Evolutionary conservation across 2,888 invertebrate genomes (phyloP).

Genomic region (Brenthis daphne): DNA sequence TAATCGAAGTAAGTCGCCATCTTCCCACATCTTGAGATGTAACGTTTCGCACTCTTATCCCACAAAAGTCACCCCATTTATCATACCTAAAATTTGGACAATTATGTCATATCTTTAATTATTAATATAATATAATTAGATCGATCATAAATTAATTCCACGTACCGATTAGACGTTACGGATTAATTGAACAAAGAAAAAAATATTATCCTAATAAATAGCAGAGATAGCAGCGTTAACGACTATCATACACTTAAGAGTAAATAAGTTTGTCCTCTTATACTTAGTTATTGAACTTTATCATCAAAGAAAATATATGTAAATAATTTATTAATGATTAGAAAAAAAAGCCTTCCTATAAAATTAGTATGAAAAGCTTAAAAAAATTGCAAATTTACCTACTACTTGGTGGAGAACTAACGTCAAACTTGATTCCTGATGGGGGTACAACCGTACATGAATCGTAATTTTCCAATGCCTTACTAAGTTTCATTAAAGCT

Average conservation of each 20-base stretch:
- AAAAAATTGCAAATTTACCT: conserved; percentile 49
- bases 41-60: conserved; percentile 64
- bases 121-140: background rate
- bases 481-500: conserved; percentile 58
- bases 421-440: conserved; percentile 53
- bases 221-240: too few species aligned
- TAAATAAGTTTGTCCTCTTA: too few species aligned
- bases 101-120: conserved; percentile 13
- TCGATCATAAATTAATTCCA: too few species aligned
- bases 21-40: conserved; percentile 60
- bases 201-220: too few species aligned
- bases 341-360: background rate
- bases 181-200: too few species aligned
- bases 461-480: conserved; percentile 49
- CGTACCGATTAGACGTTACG: too few species aligned
- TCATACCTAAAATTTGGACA: too few species aligned
- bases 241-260: too few species aligned
- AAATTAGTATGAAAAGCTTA: background rate
- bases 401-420: conserved; percentile 51
- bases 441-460: conserved; percentile 61
- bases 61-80: conserved; percentile 64
- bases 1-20: conserved; percentile 68
- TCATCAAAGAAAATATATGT: too few species aligned
- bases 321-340: background rate
- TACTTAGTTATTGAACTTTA: too few species aligned